Evolutionary conservation across 2,113 vertebrate genomes (phyloP).

Genomic region (Dasypus novemcinctus): DNA sequence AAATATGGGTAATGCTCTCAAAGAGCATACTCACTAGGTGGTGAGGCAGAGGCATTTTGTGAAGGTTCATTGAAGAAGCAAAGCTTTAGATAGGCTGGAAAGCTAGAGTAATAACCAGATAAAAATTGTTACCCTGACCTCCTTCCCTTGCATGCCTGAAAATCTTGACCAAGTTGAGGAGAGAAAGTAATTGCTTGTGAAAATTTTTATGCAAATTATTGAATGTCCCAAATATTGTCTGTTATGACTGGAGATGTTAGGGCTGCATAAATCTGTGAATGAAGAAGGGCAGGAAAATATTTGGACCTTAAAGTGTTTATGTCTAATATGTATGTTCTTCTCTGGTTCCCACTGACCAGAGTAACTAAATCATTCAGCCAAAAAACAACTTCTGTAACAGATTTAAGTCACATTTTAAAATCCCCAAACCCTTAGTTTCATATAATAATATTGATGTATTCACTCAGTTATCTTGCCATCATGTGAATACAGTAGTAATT

Average conservation of each 20-base stretch:
- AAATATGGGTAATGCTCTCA: not conserved
- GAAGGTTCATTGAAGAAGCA: not conserved
- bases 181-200: not conserved
- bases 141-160: not conserved
- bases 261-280: not conserved
- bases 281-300: not conserved
- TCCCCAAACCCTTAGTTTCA: not conserved
- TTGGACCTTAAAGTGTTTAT: not conserved
- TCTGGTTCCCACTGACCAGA: constrained; percentile 23
- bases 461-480: constrained; percentile 1
- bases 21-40: not conserved
- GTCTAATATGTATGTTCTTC: not conserved
- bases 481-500: not conserved
- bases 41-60: not conserved
- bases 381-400: constrained; percentile 6
- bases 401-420: constrained; percentile 33
- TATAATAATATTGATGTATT: not conserved
- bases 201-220: not conserved
- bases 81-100: not conserved
- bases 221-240: not conserved
- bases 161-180: not conserved
- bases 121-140: not conserved
- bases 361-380: not conserved
- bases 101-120: not conserved
- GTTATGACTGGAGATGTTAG: not conserved